Evolutionary conservation across 1,140 invertebrate genomes (phyloP).

Genomic region (Zaprionus ornatus): DNA sequence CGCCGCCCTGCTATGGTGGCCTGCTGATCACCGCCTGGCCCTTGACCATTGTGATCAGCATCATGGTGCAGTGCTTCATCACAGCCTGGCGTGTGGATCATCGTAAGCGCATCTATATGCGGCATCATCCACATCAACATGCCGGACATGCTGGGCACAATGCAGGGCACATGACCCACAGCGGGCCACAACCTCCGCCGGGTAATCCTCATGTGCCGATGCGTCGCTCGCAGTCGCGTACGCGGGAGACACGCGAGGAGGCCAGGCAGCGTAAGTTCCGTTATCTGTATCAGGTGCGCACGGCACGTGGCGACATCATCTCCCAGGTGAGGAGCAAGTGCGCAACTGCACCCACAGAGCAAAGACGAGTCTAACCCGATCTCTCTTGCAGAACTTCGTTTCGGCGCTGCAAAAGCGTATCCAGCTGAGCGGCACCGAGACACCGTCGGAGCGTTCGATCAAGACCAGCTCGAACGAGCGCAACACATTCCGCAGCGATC

Average conservation of each 20-base stretch:
- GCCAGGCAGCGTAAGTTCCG: constrained; percentile 92
- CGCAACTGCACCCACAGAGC: neutral
- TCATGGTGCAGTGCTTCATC: constrained; percentile 83
- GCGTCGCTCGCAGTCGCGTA: constrained; percentile 67
- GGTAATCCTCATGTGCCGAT: constrained; percentile 57
- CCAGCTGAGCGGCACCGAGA: constrained; percentile 85
- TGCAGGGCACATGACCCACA: constrained; percentile 50
- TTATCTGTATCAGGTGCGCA: constrained; percentile 94
- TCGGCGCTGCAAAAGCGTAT: constrained; percentile 89
- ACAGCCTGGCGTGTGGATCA: constrained; percentile 83
- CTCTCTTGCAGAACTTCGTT: constrained; percentile 88
- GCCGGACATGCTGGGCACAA: constrained; percentile 28
- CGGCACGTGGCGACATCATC: constrained; percentile 94
- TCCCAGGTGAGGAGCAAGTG: constrained; percentile 87
- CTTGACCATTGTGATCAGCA: constrained; percentile 74
- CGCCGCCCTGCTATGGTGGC: constrained; percentile 82
- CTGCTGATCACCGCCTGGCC: constrained; percentile 80
- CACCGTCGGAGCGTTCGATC: constrained; percentile 78
- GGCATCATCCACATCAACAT: constrained; percentile 74
- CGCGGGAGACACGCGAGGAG: constrained; percentile 89
- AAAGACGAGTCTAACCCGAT: neutral
- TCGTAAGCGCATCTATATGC: constrained; percentile 73
- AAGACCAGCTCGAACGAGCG: constrained; percentile 87
- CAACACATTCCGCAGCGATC: constrained; percentile 90
- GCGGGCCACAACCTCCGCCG: constrained; percentile 48